Conservation (phyloP, 64 coral and sea anemone species). For the Astreopora myriophthalma region DNA sequence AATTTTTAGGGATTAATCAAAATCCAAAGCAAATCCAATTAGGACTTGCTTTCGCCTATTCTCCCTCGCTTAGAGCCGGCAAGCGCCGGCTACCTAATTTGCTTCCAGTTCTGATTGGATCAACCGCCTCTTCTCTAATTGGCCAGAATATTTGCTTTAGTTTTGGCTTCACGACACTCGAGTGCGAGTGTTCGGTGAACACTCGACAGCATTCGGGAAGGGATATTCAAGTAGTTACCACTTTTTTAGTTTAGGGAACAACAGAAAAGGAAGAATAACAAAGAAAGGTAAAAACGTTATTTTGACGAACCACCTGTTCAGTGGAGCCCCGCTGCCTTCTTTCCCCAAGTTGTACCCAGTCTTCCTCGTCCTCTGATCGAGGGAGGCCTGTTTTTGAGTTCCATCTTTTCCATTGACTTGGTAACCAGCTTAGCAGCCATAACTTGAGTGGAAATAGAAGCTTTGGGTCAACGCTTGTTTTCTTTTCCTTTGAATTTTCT, state of each 20-base stretch:
- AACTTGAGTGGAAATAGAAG: constrained; percentile 34
- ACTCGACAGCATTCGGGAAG: no score
- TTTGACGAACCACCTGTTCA: neutral
- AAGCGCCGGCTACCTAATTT: no score
- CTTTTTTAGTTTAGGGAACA: neutral
- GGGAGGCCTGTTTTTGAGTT: constrained; percentile 32
- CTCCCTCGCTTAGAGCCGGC: no score
- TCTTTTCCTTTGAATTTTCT: constrained; percentile 36
- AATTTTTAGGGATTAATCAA: no score
- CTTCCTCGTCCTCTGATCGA: constrained; percentile 12
- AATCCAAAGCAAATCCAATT: no score
- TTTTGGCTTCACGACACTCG: no score
- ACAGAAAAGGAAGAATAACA: neutral
- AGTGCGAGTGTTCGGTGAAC: no score
- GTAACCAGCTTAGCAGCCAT: constrained; percentile 47
- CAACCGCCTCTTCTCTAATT: no score
- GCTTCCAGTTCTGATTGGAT: no score
- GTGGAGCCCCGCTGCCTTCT: neutral
- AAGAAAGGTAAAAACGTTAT: neutral
- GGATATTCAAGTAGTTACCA: no score
- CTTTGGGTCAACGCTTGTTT: constrained; percentile 2
- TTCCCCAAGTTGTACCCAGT: constrained; percentile 32
- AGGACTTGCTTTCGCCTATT: no score
- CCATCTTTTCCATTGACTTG: constrained; percentile 20
- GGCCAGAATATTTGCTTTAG: no score